Evolutionary conservation across 2,113 vertebrate species (phyloP).

Genomic region (Peromyscus polionotus): DNA sequence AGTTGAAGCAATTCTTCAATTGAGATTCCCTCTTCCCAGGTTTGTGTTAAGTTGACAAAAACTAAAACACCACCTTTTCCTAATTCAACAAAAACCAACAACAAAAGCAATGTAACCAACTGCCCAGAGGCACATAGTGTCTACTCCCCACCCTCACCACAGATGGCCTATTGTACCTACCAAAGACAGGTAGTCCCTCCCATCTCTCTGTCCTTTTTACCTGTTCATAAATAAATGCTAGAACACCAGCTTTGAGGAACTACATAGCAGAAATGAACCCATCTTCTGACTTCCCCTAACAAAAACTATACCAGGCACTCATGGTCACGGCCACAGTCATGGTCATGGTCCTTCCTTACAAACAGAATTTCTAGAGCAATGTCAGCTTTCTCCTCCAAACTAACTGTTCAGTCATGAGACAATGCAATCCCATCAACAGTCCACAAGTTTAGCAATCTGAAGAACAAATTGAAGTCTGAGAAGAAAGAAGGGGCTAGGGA

Average conservation of each 20-base stretch:
- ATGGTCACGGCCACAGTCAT: background rate
- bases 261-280: background rate
- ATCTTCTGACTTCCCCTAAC: background rate
- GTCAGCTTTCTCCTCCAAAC: background rate
- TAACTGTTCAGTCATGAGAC: background rate
- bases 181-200: background rate
- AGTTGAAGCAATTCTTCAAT: background rate
- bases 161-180: background rate
- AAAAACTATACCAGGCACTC: background rate
- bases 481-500: background rate
- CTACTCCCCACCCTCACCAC: background rate
- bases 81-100: background rate
- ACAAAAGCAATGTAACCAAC: background rate
- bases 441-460: background rate
- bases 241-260: background rate
- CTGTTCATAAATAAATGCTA: background rate
- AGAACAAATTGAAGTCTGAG: background rate
- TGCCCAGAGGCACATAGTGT: accelerated
- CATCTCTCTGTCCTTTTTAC: background rate
- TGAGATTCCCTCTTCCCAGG: background rate
- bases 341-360: background rate
- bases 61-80: background rate
- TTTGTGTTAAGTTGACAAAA: background rate
- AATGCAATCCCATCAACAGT: background rate
- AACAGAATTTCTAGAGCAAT: background rate